These are phyloP conservation scores for Siniperca chuatsi DNA, from an alignment of 2,113 vertebrate species.

Conservation along the genomic window DNA sequence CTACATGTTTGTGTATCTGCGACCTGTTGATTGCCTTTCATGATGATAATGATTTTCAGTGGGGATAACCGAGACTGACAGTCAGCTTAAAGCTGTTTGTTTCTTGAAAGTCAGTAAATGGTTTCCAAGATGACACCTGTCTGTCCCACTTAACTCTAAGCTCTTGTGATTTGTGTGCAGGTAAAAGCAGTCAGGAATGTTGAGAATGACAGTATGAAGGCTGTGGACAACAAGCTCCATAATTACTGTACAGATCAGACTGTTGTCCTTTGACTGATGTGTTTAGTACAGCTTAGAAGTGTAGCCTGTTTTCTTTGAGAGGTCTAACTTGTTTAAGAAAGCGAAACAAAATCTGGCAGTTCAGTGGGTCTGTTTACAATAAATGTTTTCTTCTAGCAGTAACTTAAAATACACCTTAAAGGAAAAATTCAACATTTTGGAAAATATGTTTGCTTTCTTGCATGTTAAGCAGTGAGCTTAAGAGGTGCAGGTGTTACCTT, in stretches of 20 bases:
- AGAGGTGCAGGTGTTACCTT: not conserved
- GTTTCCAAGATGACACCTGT: not conserved
- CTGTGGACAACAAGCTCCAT: not conserved
- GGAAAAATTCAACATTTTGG: too few relatives aligned
- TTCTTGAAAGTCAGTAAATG: not conserved
- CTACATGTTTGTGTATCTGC: not conserved
- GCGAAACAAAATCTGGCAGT: not conserved
- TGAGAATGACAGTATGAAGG: not conserved
- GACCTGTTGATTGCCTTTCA: not conserved
- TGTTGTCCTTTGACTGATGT: not conserved
- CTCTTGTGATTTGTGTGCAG: not conserved
- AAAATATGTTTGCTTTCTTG: too few relatives aligned
- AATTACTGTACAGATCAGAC: not conserved
- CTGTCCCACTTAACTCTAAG: not conserved
- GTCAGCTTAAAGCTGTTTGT: not conserved
- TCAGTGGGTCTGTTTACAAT: not conserved
- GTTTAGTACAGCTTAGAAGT: not conserved
- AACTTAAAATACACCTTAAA: too few relatives aligned
- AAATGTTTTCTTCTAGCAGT: too few relatives aligned
- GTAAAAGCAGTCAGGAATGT: conserved; percentile 11
- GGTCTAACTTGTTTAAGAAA: not conserved
- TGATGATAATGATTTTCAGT: not conserved
- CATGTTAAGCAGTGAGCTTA: too few relatives aligned
- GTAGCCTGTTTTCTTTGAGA: not conserved
- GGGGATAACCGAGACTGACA: not conserved